Base-by-base conservation (phyloP, 2,797 vertebrate species). In the Decapterus maruadsi region DNA sequence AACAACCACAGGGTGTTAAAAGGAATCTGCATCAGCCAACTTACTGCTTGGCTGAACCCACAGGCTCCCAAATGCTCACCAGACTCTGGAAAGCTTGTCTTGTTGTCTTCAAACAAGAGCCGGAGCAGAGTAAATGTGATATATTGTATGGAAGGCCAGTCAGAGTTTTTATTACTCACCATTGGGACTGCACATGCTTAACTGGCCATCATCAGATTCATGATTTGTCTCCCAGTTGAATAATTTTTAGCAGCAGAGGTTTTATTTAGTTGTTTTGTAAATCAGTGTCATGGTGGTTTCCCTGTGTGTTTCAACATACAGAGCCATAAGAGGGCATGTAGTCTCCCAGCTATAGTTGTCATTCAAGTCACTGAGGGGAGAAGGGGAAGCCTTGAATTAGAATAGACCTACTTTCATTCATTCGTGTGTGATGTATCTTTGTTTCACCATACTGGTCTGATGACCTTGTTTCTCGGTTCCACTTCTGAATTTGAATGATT, bases 1-100 rank as follows among this genome's bases (percentile, higher is more conserved):
- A 51, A 61, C 70, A 81, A 90, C 87, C 76, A 81, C 69, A 71
- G 82, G 83, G 86, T 80, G 80, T 86, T 80, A 72, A 82, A 87
- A 84, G 57, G 76, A 80, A 83, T 76, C 45, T 34, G 71, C 80
- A 84, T 84, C 82, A 90, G 80, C 78, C 67, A 81, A 75, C 79
- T 84, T 82, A 70, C 75, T 78, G 87, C 88, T 81, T 17, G 66
- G 72, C 61, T 89, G 85, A 87, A 61, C 87, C 80, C 86, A 88
- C 79, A 75, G 81, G 75, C 76, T 83, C 69, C 69, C 78, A 75
- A 85, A 86, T 85, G 78, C 74, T 87, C 83, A 75, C 70, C 86
- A 88, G 74, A 85, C 76, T 81, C 64, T 14, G 31, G 54, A 75
- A 72, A 81, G 60, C 75, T 67, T 29, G 48, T 81, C 63, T 64